These are phyloP conservation scores for Ornithorhynchus anatinus DNA, from an alignment of 2,113 vertebrate species.

Conservation along the genomic window DNA sequence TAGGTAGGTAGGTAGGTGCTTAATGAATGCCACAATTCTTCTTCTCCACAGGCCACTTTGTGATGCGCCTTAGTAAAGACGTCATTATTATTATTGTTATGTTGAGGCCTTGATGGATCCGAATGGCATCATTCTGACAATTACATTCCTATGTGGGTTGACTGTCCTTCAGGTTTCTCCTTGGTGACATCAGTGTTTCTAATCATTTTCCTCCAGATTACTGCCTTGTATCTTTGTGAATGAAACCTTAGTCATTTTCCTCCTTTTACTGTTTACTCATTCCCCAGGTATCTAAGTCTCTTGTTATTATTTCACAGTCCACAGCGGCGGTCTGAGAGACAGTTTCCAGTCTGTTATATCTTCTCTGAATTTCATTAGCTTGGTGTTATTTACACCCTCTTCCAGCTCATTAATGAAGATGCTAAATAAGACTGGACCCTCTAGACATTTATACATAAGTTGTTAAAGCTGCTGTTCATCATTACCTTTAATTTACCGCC, in stretches of 20 bases:
- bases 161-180: background rate
- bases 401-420: constrained; percentile 11
- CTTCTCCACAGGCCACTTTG: too few relatives aligned
- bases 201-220: background rate
- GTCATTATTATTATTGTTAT: too few relatives aligned
- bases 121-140: too few relatives aligned
- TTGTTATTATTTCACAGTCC: constrained; percentile 10
- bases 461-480: background rate
- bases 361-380: constrained; percentile 12
- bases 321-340: background rate
- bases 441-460: background rate
- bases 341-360: constrained; percentile 10
- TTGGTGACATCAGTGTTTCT: background rate
- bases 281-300: background rate
- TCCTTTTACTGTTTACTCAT: constrained; percentile 1
- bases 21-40: too few relatives aligned
- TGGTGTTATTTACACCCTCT: background rate
- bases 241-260: background rate
- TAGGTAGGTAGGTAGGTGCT: too few relatives aligned
- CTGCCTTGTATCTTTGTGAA: background rate
- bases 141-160: too few relatives aligned
- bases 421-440: background rate
- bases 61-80: too few relatives aligned
- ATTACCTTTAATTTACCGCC: background rate
- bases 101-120: background rate